Base-by-base conservation (phyloP, 2,113 vertebrate species). In the Leptodactylus fuscus region DNA sequence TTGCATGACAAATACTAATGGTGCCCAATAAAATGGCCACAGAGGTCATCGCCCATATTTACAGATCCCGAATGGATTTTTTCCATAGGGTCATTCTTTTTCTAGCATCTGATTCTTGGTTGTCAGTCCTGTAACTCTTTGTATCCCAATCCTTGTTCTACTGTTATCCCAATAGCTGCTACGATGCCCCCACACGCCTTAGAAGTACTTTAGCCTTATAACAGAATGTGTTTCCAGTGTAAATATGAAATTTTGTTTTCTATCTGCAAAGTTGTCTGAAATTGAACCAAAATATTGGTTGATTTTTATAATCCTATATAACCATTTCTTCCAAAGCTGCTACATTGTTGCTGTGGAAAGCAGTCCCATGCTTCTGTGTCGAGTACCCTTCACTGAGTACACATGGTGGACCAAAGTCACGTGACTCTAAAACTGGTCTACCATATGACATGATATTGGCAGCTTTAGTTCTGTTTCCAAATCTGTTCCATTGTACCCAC, bases 131-230 rank as follows among this genome's bases (percentile, higher is more conserved):
- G n/a, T n/a, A n/a, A n/a, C n/a, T n/a, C n/a, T 81, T 7, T 16
- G 24, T 81, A 38, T 80, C 11, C n/a, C 13, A 27, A 65, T 27
- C 34, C n/a, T 24, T 60, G 22, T 86, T 89, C 90, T 89, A 88
- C 87, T 46, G 24, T 86, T 90, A 89, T 89, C 87, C 87, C 89
- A 87, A 85, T 5, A 89, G 91, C 89, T 94, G 87, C 92, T 92
- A 87, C 92, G 88, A 94, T 93, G 91, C 91, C 91, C 93, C 87
- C 91, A 82, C 91, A 89, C 87, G 92, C 94, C 92, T 94, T 94
- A 93, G 78, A 67, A 81, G 60, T 32, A 87, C 88, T 90, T 88
- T 91, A 87, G 91, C 88, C 89, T 92, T 91, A 81, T 81, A 48
- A 65, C 88, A 15, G 77, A 88, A 60, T 83, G 84, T 91, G 87